A percentile compares a stretch with the other conserved stretches of the same genome.
Conservation (phyloP, 1,140 invertebrate species). For the Heliconius melpomene region DNA sequence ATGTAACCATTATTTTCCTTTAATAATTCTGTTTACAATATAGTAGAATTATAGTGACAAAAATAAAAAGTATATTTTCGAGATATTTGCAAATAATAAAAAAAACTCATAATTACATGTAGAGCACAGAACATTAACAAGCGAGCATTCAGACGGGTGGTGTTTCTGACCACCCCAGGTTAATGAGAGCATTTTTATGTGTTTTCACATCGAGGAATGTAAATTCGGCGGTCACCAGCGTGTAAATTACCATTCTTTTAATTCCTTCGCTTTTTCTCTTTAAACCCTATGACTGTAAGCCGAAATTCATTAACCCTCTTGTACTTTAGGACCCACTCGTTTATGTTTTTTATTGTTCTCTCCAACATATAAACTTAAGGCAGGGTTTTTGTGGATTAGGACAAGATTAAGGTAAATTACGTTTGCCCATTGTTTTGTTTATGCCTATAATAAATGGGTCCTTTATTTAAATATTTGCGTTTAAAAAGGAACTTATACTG, state of each 20-base stretch:
- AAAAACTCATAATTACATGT: not conserved
- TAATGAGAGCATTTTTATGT: slow-evolving; percentile 79
- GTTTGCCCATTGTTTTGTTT: slow-evolving; percentile 9
- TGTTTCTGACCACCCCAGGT: slow-evolving; percentile 70
- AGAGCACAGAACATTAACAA: slow-evolving; percentile 27
- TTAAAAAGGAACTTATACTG: too few relatives aligned
- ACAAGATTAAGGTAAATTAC: slow-evolving; percentile 20
- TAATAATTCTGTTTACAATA: not conserved
- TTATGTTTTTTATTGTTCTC: slow-evolving; percentile 57
- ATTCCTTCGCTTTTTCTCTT: slow-evolving; percentile 54
- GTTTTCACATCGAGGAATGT: slow-evolving; percentile 77
- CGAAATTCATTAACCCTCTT: slow-evolving; percentile 69
- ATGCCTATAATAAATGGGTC: not conserved
- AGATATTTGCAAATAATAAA: not conserved
- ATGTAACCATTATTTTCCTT: not conserved
- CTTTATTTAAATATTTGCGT: too few relatives aligned
- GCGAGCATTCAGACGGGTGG: slow-evolving; percentile 49
- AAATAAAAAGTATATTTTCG: not conserved
- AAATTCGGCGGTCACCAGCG: slow-evolving; percentile 73
- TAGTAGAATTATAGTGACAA: not conserved
- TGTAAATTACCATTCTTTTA: slow-evolving; percentile 74
- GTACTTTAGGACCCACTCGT: slow-evolving; percentile 57
- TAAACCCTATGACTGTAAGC: slow-evolving; percentile 61
- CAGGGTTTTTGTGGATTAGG: slow-evolving; percentile 27
- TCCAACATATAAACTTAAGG: slow-evolving; percentile 29